phyloP scores from a whole-genome alignment of 1,140 invertebrate genomes.

The Heliconius hermathena region DNA sequence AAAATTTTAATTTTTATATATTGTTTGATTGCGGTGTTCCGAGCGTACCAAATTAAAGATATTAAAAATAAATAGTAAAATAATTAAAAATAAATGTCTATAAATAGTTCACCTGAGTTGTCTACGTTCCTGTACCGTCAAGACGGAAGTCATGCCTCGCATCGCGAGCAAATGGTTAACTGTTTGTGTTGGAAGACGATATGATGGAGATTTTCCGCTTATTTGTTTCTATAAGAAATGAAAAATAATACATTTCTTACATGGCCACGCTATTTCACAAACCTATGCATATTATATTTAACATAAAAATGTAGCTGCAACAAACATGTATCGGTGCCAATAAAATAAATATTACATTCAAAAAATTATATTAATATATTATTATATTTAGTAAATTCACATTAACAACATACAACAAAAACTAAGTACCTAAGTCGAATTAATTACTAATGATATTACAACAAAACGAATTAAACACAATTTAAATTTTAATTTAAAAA shows the following conservation, averaged over 20 bases:
- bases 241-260: neutral
- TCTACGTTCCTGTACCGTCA: constrained; percentile 74
- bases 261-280: neutral
- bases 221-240: constrained; percentile 64
- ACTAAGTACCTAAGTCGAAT: neutral
- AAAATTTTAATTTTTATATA: no score
- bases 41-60: neutral
- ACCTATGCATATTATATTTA: no score
- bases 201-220: constrained; percentile 50
- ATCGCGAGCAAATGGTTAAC: constrained; percentile 68
- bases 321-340: no score
- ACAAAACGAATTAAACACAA: neutral
- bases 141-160: constrained; percentile 63
- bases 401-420: neutral
- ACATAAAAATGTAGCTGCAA: no score
- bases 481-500: neutral
- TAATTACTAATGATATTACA: neutral
- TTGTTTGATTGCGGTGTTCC: no score
- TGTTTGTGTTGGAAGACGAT: constrained; percentile 62
- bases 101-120: constrained; percentile 60
- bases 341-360: no score
- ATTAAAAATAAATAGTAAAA: constrained; percentile 12
- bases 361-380: no score
- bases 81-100: neutral
- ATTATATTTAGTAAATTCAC: neutral